Evolutionary conservation across 2,797 vertebrate genomes (phyloP).

Genomic region (Gymnoscopelus braueri): DNA sequence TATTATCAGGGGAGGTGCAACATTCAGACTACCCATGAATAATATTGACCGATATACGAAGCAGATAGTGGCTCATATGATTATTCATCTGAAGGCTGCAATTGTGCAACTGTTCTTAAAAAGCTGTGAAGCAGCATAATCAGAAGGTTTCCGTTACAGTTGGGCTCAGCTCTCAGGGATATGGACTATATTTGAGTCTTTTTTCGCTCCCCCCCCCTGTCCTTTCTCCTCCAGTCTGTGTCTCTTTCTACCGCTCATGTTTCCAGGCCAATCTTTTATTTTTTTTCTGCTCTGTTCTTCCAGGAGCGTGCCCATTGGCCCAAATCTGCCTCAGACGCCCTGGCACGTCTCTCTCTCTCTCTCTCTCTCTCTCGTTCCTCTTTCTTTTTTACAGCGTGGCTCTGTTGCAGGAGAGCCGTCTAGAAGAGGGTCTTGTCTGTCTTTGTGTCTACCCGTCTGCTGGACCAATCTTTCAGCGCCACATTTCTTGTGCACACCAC

Average conservation of each 20-base stretch:
- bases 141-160: too few species aligned
- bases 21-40: too few species aligned
- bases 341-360: constrained; percentile 49
- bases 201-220: constrained; percentile 9
- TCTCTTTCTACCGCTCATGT: constrained; percentile 20
- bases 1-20: too few species aligned
- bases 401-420: not conserved
- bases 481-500: too few species aligned
- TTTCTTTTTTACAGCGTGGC: not conserved
- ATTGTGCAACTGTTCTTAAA: constrained; percentile 50
- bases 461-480: too few species aligned
- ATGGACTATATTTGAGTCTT: constrained; percentile 47
- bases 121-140: constrained; percentile 25
- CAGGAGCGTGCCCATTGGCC: constrained; percentile 70
- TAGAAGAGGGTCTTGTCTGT: not conserved
- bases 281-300: constrained; percentile 53
- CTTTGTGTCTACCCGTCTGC: constrained; percentile 19
- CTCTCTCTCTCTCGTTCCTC: constrained; percentile 21
- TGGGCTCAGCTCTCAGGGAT: constrained; percentile 28
- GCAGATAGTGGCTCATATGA: constrained; percentile 26
- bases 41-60: too few species aligned
- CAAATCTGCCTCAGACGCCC: constrained; percentile 68
- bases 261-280: constrained; percentile 64
- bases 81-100: constrained; percentile 38
- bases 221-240: not conserved